Evolutionary conservation across 2,113 vertebrate genomes (phyloP).

Genomic region (human (Homo sapiens)): DNA sequence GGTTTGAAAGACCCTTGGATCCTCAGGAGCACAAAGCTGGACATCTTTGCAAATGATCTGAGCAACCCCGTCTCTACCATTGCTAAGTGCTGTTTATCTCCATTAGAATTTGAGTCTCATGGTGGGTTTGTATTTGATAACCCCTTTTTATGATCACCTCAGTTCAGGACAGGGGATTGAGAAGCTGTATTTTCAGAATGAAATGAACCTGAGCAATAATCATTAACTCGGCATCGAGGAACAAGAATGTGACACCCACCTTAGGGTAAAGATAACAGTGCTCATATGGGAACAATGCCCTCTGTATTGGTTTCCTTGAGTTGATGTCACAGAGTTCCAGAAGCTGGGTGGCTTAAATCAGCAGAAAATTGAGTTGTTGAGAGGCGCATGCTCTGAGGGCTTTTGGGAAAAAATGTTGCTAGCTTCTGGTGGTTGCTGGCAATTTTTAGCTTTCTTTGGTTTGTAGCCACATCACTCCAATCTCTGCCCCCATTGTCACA

Average conservation of each 20-base stretch:
- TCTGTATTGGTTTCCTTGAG: neutral
- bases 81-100: constrained; percentile 61
- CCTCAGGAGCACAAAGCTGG: neutral
- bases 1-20: neutral
- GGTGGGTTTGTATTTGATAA: constrained; percentile 35
- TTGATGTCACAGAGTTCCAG: neutral
- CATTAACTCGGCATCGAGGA: neutral
- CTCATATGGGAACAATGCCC: fast-evolving
- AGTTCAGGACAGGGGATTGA: neutral
- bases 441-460: neutral
- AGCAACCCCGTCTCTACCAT: neutral
- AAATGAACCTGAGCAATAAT: neutral
- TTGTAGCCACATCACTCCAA: neutral
- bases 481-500: neutral
- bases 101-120: constrained; percentile 28
- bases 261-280: neutral
- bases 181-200: neutral
- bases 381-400: neutral
- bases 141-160: constrained; percentile 5
- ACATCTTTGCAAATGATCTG: constrained; percentile 23
- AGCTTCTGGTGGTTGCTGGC: neutral
- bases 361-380: neutral
- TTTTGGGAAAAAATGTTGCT: neutral
- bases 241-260: neutral
- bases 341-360: neutral